phyloP scores from a whole-genome alignment of 2,797 vertebrate genomes.

The Orientallactaga sibirica region DNA sequence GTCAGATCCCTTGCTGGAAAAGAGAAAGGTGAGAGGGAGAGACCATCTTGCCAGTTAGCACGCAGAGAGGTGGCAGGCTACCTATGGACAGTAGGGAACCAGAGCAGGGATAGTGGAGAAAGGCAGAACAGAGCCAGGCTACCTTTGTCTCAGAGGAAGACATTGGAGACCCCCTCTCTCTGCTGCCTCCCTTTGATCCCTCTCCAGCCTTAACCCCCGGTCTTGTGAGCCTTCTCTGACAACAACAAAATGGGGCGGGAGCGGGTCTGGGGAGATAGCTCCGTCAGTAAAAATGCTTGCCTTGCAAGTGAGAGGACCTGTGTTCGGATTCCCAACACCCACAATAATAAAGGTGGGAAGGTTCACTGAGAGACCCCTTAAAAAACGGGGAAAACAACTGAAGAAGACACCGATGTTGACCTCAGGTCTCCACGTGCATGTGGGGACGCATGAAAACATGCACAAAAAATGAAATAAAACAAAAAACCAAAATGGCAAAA shows the following conservation, averaged over 20 bases:
- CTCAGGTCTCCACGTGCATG: too few relatives aligned
- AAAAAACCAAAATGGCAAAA: not conserved
- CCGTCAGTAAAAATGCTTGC: too few relatives aligned
- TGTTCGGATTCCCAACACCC: too few relatives aligned
- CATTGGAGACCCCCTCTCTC: not conserved
- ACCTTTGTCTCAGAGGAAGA: slow-evolving; percentile 84
- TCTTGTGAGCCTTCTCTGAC: not conserved
- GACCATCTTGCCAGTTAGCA: not conserved
- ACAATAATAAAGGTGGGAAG: too few relatives aligned
- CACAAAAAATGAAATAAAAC: too few relatives aligned
- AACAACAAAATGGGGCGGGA: not conserved
- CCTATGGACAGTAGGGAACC: not conserved
- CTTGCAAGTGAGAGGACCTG: too few relatives aligned
- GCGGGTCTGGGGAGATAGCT: too few relatives aligned
- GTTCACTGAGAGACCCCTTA: too few relatives aligned
- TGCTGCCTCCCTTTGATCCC: not conserved
- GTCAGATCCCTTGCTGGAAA: not conserved
- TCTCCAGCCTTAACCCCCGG: not conserved
- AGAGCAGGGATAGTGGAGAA: not conserved
- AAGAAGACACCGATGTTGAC: too few relatives aligned
- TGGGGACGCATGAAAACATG: too few relatives aligned
- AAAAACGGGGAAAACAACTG: too few relatives aligned
- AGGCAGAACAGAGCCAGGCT: slow-evolving; percentile 89
- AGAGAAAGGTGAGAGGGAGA: too few relatives aligned
- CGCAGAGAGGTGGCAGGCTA: not conserved